Conservation (phyloP, 2,113 vertebrate genomes). For the Speoplatyrhinus poulsoni region DNA sequence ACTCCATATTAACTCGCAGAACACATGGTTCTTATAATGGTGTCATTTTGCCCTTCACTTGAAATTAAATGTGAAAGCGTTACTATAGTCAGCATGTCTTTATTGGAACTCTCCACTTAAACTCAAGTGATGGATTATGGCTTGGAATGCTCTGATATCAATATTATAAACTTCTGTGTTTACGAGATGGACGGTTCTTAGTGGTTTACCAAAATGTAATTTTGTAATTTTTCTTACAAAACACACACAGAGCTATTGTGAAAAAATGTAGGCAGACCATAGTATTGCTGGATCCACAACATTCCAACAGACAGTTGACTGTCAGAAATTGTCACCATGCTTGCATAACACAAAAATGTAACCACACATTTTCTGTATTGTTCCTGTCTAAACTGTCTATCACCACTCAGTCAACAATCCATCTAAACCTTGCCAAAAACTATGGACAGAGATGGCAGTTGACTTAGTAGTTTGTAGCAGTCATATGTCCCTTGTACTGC, state of each 20-base stretch:
- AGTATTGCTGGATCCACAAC: neutral
- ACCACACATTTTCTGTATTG: neutral
- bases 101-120: slow-evolving; percentile 36
- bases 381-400: neutral
- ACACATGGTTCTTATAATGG: slow-evolving; percentile 63
- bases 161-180: slow-evolving; percentile 18
- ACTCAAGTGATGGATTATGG: slow-evolving; percentile 10
- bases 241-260: neutral
- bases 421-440: slow-evolving; percentile 11
- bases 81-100: slow-evolving; percentile 41
- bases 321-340: neutral
- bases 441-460: slow-evolving; percentile 11
- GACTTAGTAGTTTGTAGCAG: too few species aligned
- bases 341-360: neutral
- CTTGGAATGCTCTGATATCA: slow-evolving; percentile 22
- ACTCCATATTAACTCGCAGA: slow-evolving; percentile 12
- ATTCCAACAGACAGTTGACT: neutral
- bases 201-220: slow-evolving; percentile 17
- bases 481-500: too few species aligned
- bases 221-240: neutral
- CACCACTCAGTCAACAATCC: slow-evolving; percentile 16
- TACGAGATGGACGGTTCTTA: slow-evolving; percentile 14
- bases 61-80: slow-evolving; percentile 37
- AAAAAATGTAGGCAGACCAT: neutral
- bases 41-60: slow-evolving; percentile 34